Evolutionary conservation across 2,113 vertebrate species (phyloP).

Genomic region (Pandion haliaetus): DNA sequence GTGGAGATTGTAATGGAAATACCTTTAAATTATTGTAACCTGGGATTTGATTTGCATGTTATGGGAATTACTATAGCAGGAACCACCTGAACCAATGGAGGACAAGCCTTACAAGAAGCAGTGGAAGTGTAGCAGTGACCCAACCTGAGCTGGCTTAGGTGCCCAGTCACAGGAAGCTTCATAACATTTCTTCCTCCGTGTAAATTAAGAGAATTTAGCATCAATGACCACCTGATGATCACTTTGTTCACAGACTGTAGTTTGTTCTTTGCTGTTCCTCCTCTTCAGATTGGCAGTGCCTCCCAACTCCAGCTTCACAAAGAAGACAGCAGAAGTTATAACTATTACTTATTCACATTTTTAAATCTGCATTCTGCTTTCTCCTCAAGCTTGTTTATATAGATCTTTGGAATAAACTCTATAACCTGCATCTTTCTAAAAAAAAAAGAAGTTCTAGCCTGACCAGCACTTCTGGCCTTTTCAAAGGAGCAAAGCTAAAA

Average conservation of each 20-base stretch:
- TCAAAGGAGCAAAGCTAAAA: not conserved
- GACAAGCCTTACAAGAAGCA: no score
- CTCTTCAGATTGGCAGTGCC: not conserved
- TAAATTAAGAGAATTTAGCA: not conserved
- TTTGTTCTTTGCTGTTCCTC: not conserved
- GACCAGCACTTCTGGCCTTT: not conserved
- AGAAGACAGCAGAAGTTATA: not conserved
- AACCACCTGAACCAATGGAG: no score
- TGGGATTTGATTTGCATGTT: no score
- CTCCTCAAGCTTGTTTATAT: not conserved
- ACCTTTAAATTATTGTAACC: no score
- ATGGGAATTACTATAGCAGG: no score
- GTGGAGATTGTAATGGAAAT: no score
- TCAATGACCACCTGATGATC: not conserved
- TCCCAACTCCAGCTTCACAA: not conserved
- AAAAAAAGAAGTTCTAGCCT: not conserved
- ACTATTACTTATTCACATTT: not conserved
- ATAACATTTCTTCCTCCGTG: not conserved
- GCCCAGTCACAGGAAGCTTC: not conserved
- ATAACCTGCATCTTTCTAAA: not conserved
- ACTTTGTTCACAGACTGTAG: not conserved
- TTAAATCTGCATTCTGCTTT: not conserved
- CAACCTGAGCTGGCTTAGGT: no score
- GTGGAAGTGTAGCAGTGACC: no score
- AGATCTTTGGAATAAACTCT: not conserved